Base-by-base conservation (phyloP, 2,797 vertebrate species). In the Enteromius argenteus region DNA sequence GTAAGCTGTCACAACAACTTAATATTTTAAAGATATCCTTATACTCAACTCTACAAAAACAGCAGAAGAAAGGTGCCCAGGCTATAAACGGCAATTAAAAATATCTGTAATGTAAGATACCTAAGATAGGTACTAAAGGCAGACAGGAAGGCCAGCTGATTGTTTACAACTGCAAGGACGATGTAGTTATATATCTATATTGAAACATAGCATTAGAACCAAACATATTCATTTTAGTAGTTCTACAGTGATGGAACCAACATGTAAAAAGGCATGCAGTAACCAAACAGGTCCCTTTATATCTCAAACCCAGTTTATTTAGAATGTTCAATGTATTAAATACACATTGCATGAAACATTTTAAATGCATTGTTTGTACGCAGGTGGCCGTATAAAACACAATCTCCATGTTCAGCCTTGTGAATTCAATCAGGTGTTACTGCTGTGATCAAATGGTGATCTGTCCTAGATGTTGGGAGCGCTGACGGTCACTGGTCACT, bases 281-380 rank as follows among this genome's bases (percentile, higher is more conserved):
- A 37, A 82, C 27, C 62, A 27, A 60, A 53, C 19, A 75, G 30
- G 4, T n/a, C 44, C 5, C 11, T 19, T 71, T 77, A 67, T 53
- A 72, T 42, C 23, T 81, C 46, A 69, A 85, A 79, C 72, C 53
- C 51, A 62, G 58, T 88, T 87, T 69, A 75, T 80, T 83, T 21
- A 80, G 80, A 89, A 84, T 78, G 10, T 51, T 51, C 53, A 49
- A 73, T 86, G 77, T 79, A 87, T 91, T 90, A 91, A 92, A 91
- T 90, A 89, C 56, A 88, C 1, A 67, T 5, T 62, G 74, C 79
- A 80, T 89, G 44, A 84, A 76, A 87, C 78, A 13, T 3, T 83
- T 89, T 62, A 83, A 79, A 88, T 85, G 30, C 23, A 7, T 13
- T 44, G 56, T 68, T 42, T 77, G 64, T 64, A 66, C 27, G 80